Evolutionary conservation across 2,797 vertebrate species (phyloP).

Genomic region (Sebastes alutus): DNA sequence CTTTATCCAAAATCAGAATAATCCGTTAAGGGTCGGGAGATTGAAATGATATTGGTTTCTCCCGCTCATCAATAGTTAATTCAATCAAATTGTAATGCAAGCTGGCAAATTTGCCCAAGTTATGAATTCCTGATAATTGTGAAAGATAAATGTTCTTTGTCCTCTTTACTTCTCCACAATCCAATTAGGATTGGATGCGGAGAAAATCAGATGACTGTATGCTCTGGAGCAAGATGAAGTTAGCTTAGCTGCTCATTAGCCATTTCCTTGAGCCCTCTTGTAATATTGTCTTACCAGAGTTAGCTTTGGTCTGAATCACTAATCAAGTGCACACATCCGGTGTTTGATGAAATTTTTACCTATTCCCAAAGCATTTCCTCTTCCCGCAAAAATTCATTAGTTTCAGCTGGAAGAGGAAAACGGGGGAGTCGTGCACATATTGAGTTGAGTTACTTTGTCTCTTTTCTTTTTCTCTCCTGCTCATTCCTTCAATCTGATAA

Average conservation of each 20-base stretch:
- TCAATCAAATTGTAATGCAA: slow-evolving; percentile 63
- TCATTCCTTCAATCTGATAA: slow-evolving; percentile 58
- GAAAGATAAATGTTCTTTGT: slow-evolving; percentile 70
- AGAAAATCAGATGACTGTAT: slow-evolving; percentile 69
- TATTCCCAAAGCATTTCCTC: slow-evolving; percentile 76
- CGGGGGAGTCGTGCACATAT: slow-evolving; percentile 44
- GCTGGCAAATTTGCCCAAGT: slow-evolving; percentile 69
- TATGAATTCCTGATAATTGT: slow-evolving; percentile 70
- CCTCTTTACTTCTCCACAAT: slow-evolving; percentile 70
- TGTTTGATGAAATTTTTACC: slow-evolving; percentile 78
- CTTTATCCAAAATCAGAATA: slow-evolving; percentile 26
- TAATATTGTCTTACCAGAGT: slow-evolving; percentile 78
- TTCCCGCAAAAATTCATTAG: slow-evolving; percentile 65
- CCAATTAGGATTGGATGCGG: slow-evolving; percentile 70
- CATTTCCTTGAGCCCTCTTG: slow-evolving; percentile 73
- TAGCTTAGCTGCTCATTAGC: slow-evolving; percentile 78
- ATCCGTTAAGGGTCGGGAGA: slow-evolving; percentile 26
- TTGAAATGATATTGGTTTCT: slow-evolving; percentile 51
- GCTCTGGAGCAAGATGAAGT: slow-evolving; percentile 63
- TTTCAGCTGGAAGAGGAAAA: slow-evolving; percentile 57
- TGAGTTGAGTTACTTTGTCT: slow-evolving; percentile 54
- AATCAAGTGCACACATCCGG: slow-evolving; percentile 77
- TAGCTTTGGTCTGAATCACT: slow-evolving; percentile 76
- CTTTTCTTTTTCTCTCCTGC: slow-evolving; percentile 27
- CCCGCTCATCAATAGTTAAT: slow-evolving; percentile 73